These are phyloP conservation scores for Cydia amplana DNA, from an alignment of 1,140 invertebrate genomes.

Conservation along the genomic window DNA sequence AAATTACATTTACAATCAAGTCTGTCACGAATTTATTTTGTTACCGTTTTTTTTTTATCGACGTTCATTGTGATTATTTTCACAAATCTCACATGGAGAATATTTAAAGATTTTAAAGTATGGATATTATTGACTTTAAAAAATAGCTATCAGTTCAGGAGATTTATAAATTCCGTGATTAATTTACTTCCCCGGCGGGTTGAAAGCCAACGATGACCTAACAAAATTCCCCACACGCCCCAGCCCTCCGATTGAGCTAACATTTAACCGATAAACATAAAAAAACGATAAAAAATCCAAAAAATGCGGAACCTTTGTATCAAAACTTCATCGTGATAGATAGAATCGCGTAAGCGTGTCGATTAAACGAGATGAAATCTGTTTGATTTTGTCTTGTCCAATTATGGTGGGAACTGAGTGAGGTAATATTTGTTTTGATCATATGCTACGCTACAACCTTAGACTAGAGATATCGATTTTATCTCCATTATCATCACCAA, in stretches of 20 bases:
- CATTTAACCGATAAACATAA: neutral
- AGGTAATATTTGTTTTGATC: neutral
- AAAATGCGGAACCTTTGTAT: conserved; percentile 21
- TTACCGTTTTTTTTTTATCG: too few species aligned
- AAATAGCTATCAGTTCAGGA: too few species aligned
- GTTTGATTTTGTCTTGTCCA: conserved; percentile 12
- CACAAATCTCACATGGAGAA: too few species aligned
- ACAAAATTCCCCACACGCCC: conserved; percentile 6
- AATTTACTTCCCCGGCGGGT: neutral
- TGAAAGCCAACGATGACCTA: conserved; percentile 23
- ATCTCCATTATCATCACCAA: too few species aligned
- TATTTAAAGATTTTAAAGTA: too few species aligned
- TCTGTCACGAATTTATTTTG: too few species aligned
- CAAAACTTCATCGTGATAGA: neutral
- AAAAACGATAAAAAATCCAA: neutral
- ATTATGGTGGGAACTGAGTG: neutral
- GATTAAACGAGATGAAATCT: conserved; percentile 20
- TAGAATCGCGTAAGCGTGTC: neutral
- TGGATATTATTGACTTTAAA: too few species aligned
- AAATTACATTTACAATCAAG: too few species aligned
- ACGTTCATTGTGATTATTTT: too few species aligned
- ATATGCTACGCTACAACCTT: neutral
- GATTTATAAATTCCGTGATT: neutral
- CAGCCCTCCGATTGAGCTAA: conserved; percentile 20
- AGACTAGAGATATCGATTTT: too few species aligned